Conservation (phyloP, 2,113 vertebrate species). For the Lutjanus erythropterus region DNA sequence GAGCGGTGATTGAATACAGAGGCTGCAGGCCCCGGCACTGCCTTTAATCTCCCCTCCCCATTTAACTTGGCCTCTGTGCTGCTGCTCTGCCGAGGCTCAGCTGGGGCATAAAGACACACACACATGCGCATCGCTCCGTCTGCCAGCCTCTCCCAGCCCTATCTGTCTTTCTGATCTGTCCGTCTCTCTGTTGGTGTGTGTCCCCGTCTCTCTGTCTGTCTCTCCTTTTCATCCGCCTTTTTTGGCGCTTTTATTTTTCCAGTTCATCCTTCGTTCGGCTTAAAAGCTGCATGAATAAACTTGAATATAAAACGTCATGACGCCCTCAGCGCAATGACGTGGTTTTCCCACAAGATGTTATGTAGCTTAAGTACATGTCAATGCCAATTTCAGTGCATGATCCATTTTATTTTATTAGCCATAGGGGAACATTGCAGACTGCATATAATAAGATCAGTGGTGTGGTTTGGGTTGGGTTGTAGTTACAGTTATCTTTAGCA, state of each 20-base stretch:
- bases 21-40: conserved; percentile 85
- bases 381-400: conserved; percentile 24
- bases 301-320: background rate
- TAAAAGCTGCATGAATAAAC: conserved; percentile 8
- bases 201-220: conserved; percentile 24
- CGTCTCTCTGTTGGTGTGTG: conserved; percentile 39
- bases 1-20: conserved; percentile 93
- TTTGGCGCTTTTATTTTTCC: conserved; percentile 4
- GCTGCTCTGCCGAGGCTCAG: conserved; percentile 88
- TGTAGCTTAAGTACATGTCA: conserved; percentile 23
- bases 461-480: conserved; percentile 32
- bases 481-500: conserved; percentile 57
- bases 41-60: conserved; percentile 92
- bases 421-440: conserved; percentile 34
- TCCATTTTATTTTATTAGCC: conserved; percentile 52
- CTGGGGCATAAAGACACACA: conserved; percentile 91
- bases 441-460: conserved; percentile 57
- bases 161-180: conserved; percentile 61
- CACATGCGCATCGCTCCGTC: conserved; percentile 73
- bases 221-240: background rate
- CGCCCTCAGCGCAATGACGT: background rate
- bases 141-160: conserved; percentile 61
- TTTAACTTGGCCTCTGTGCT: conserved; percentile 87
- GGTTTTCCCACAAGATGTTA: conserved; percentile 21
- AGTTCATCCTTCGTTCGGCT: background rate